Conservation (phyloP, 2,797 vertebrate species). For the Sebastes iracundus region DNA sequence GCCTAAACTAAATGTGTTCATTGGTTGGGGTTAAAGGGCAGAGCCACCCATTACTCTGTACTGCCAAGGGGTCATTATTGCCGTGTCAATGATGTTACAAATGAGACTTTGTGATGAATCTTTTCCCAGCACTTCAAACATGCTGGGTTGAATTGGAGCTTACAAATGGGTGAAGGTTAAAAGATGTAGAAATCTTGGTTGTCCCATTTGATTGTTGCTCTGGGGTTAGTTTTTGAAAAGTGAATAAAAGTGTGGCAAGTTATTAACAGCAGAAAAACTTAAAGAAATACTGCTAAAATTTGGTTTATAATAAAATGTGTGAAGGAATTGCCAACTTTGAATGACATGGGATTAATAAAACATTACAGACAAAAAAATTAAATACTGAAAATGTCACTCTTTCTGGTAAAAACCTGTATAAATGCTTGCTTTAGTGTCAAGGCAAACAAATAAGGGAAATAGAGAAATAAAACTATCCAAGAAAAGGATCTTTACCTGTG, state of each 20-base stretch:
- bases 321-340: neutral
- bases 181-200: slow-evolving; percentile 27
- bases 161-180: slow-evolving; percentile 54
- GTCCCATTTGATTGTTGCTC: neutral
- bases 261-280: neutral
- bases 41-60: slow-evolving; percentile 78
- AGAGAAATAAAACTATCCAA: neutral
- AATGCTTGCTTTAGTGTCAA: neutral
- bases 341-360: neutral
- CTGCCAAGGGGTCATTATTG: slow-evolving; percentile 81
- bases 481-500: neutral
- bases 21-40: slow-evolving; percentile 79
- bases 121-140: slow-evolving; percentile 78
- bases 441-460: neutral
- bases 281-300: neutral
- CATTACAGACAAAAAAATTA: neutral
- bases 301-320: neutral
- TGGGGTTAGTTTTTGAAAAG: neutral
- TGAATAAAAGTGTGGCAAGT: neutral
- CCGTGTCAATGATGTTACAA: slow-evolving; percentile 80
- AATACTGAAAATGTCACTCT: neutral
- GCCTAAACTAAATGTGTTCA: slow-evolving; percentile 81
- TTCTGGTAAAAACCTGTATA: neutral
- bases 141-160: slow-evolving; percentile 32
- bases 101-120: slow-evolving; percentile 83